These are phyloP conservation scores for Byasa hedistus DNA, from an alignment of 2,888 invertebrate genomes.

Conservation along the genomic window DNA sequence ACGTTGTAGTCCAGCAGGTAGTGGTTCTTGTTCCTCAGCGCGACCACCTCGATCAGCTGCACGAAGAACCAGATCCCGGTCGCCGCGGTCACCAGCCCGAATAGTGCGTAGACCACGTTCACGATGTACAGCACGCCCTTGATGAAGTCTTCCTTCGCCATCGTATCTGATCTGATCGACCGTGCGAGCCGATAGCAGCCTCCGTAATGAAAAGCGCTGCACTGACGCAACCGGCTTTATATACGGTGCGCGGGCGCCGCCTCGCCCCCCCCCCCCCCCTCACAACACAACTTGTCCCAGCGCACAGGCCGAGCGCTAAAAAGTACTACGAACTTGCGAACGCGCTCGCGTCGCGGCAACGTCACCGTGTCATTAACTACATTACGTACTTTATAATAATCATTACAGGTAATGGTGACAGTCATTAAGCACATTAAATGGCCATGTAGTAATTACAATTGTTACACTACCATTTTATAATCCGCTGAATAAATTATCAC, in stretches of 20 bases:
- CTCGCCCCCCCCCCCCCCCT: neutral
- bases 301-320: too few species aligned
- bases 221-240: slow-evolving; percentile 64
- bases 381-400: slow-evolving; percentile 1
- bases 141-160: slow-evolving; percentile 68
- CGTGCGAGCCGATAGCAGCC: slow-evolving; percentile 53
- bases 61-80: slow-evolving; percentile 76
- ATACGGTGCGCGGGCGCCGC: slow-evolving; percentile 38
- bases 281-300: neutral
- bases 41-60: slow-evolving; percentile 68
- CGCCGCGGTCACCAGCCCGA: slow-evolving; percentile 67
- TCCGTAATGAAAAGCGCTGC: slow-evolving; percentile 64
- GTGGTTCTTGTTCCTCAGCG: slow-evolving; percentile 69
- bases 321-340: too few species aligned
- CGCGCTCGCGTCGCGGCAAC: too few species aligned
- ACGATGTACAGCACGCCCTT: slow-evolving; percentile 67
- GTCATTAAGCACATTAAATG: slow-evolving; percentile 8
- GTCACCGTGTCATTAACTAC: neutral
- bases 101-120: slow-evolving; percentile 69
- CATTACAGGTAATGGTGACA: slow-evolving; percentile 4
- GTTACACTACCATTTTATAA: neutral
- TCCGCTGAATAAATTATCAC: slow-evolving; percentile 4
- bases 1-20: slow-evolving; percentile 70
- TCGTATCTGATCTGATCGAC: slow-evolving; percentile 54
- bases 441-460: slow-evolving; percentile 4